Evolutionary conservation across 2,113 vertebrate species (phyloP), one percentile per base, ranked within the genome.

Genomic region (Centropristis striata): DNA sequence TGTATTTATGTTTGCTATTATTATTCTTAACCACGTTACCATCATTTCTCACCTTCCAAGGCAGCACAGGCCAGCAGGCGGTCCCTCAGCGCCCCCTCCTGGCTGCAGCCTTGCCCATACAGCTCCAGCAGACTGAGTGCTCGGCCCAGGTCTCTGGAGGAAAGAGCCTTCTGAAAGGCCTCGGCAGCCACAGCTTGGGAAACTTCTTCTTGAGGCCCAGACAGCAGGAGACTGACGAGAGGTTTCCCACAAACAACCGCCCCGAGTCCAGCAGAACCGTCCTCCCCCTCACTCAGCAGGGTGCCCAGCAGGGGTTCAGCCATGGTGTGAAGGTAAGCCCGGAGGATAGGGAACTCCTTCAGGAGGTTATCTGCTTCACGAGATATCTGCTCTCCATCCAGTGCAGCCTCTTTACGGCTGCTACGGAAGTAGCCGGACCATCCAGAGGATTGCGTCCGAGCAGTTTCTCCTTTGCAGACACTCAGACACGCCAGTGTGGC

Each of bases 371-470:
- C 96, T 7, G 95, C 96, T 71, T 99, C 98, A 32, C 71, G 95
- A 32, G 95, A 85, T 77, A 99, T 94, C 77, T 97, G 97, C 55
- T 99, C 98, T 27, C 90, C 84, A 2, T 96, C 93, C 20, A 99
- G 92, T 5, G 94, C 94, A 0, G 69, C 92, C 42, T 99, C 98
- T 60, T 96, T 96, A 57, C 94, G 93, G 1, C 93, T 96, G 4
- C 88, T 92, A 8, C 98, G 96, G 59, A 97, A 96, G 68, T 97
- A 98, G 81, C 95, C 92, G 0, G 96, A 92, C 92, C 96, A 98
- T 2, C 94, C 83, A 2, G 73, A 87, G 14, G 92, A 75, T 71
- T 96, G 76, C 58, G 81, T 4, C 3, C 89, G 78, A 1, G 88
- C 49, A 1, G 81, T 27, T 14, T 93, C 93, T 25, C 91, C 77